Evolutionary conservation across 2,113 vertebrate genomes (phyloP), one percentile per base, ranked within the genome.

Genomic region (Engraulis encrasicolus): DNA sequence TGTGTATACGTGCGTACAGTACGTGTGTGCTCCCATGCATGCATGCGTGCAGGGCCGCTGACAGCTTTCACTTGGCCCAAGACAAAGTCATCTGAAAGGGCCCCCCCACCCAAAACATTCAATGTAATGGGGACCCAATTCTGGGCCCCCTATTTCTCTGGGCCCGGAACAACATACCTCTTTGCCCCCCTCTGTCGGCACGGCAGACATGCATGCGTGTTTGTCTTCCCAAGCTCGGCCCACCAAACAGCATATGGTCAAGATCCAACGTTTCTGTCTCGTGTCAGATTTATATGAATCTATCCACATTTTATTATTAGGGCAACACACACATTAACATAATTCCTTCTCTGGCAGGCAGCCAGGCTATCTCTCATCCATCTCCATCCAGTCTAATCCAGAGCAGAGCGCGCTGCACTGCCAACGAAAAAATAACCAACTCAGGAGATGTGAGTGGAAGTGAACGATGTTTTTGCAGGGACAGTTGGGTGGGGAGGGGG

Each of bases 321-420:
- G n/a, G n/a, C n/a, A n/a, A 88, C 90, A 90, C 88, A 91, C 92
- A 92, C 91, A 91, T 93, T 91, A 88, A 87, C 92, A 93, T 93
- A 91, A 93, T 91, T 92, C 85, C 87, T 37, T 85, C 78, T 90
- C 89, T 93, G 93, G 91, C 92, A 23, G 36, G 37, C 49, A 83
- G 93, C 93, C 92, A 94, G 86, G n/a, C 84, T 91, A 89, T 89
- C 91, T 89, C 83, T 82, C 83, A 38, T 86, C 23, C 66, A 34
- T 34, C 66, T 74, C 66, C 31, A 74, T 31, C 66, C 17, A 74
- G 2, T 14, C n/a, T 31, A 34, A 12, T 71, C 40, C 3, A 45
- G 9, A 3, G 4, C 40, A 45, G 9, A n/a, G n/a, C n/a, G n/a
- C 17, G 12, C 4, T 17, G 66, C 66, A 27, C 15, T 34, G 66